Percentiles rank a stretch among this genome's conserved stretches.
Evolutionary conservation across 2,888 invertebrate genomes (phyloP).

Genomic region (Drosophila prolongata): DNA sequence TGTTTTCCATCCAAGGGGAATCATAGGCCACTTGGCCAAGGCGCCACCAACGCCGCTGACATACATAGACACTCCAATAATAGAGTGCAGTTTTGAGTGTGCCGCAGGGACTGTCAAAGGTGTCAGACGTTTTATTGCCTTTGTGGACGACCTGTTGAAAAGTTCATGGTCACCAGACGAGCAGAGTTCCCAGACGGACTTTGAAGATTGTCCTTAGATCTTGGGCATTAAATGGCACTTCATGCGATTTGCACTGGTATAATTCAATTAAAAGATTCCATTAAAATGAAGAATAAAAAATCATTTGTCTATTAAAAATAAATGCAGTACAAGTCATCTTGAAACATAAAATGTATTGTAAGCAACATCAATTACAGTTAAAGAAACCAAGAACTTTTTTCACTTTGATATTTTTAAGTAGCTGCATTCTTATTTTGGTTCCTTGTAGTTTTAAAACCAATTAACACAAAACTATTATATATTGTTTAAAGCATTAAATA

Average conservation of each 20-base stretch:
- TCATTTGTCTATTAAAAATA: not conserved
- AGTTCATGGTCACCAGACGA: constrained; percentile 68
- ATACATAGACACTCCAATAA: constrained; percentile 24
- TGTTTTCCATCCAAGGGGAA: constrained; percentile 37
- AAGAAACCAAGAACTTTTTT: no score
- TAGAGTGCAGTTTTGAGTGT: not conserved
- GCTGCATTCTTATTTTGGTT: no score
- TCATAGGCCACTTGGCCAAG: constrained; percentile 36
- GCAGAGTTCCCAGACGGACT: constrained; percentile 17
- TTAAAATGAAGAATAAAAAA: not conserved
- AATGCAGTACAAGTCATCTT: not conserved
- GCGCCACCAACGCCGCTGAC: constrained; percentile 61
- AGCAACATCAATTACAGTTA: no score
- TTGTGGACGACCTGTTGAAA: constrained; percentile 72
- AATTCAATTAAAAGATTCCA: constrained; percentile 17
- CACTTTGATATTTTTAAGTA: no score
- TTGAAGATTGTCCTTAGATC: constrained; percentile 30
- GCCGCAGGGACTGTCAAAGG: constrained; percentile 57
- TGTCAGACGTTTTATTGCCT: constrained; percentile 75
- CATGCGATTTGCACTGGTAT: constrained; percentile 10
- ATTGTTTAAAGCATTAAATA: no score
- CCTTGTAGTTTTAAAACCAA: no score
- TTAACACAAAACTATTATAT: no score
- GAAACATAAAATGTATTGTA: no score
- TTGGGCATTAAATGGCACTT: constrained; percentile 1